Conservation (phyloP, 2,888 invertebrate species). For the Orthosia gracilis region DNA sequence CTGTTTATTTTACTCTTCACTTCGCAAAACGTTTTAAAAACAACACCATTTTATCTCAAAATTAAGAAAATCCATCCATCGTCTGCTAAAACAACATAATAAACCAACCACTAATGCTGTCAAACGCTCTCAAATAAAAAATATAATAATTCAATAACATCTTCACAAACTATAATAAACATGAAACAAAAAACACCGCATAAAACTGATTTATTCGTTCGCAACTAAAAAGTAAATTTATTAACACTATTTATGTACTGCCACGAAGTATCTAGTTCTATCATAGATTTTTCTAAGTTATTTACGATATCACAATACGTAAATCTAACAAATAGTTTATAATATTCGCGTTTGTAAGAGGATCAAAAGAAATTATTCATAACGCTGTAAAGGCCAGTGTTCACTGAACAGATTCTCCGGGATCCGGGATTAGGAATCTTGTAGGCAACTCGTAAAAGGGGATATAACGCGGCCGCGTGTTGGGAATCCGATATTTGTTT, state of each 20-base stretch:
- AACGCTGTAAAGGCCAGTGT: constrained; percentile 38
- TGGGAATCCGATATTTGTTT: constrained; percentile 59
- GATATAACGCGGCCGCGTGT: constrained; percentile 52
- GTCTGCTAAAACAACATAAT: constrained; percentile 24
- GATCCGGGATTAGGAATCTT: constrained; percentile 51
- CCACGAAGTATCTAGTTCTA: constrained; percentile 10
- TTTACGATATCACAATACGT: constrained; percentile 45
- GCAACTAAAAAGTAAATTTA: constrained; percentile 32
- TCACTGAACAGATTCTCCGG: constrained; percentile 30
- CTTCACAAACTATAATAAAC: constrained; percentile 35
- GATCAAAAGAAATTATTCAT: constrained; percentile 62
- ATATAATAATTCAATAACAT: constrained; percentile 28
- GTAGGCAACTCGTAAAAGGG: constrained; percentile 63
- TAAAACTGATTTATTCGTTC: constrained; percentile 51
- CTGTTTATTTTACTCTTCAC: background rate
- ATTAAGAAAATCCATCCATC: constrained; percentile 11
- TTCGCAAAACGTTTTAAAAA: constrained; percentile 17
- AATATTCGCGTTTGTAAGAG: constrained; percentile 30
- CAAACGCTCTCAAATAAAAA: constrained; percentile 24
- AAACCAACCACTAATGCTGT: constrained; percentile 18
- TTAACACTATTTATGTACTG: constrained; percentile 38
- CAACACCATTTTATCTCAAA: constrained; percentile 7
- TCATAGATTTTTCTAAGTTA: constrained; percentile 31
- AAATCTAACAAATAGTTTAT: constrained; percentile 35
- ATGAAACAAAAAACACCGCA: constrained; percentile 34